Conservation (phyloP, 2,113 vertebrate species). For the Charadrius vociferus region DNA sequence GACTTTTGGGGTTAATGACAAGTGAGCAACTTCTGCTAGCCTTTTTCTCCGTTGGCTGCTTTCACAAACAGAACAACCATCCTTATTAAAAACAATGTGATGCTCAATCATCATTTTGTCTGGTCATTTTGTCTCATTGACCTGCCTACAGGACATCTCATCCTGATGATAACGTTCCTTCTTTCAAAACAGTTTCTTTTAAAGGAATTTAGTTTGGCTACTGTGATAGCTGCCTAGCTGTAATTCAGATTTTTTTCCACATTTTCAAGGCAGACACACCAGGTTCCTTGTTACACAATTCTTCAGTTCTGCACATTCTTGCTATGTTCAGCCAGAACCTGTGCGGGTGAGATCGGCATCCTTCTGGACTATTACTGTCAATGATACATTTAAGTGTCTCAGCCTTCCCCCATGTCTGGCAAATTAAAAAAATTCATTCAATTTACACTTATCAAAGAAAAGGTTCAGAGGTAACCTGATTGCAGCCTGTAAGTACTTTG, state of each 20-base stretch:
- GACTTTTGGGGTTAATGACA: not conserved
- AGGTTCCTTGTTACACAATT: not conserved
- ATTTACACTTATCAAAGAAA: not conserved
- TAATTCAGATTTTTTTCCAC: not conserved
- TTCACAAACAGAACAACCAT: not conserved
- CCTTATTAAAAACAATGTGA: not conserved
- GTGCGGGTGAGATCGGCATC: not conserved
- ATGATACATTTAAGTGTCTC: not conserved
- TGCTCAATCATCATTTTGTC: not conserved
- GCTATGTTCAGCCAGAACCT: not conserved
- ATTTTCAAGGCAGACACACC: not conserved
- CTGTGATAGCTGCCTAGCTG: not conserved
- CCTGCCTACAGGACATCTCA: accelerated
- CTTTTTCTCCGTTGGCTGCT: not conserved
- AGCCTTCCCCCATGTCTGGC: not conserved
- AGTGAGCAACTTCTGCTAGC: not conserved
- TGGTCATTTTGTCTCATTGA: not conserved
- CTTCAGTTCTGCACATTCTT: not conserved
- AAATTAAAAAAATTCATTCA: not conserved
- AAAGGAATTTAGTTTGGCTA: not conserved
- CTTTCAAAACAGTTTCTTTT: not conserved
- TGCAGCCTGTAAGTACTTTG: not conserved
- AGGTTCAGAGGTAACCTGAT: not conserved
- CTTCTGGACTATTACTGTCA: not conserved
- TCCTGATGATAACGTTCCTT: not conserved